These are phyloP conservation scores for Nyctibius grandis DNA, from an alignment of 2,797 vertebrate genomes.

Conservation along the genomic window DNA sequence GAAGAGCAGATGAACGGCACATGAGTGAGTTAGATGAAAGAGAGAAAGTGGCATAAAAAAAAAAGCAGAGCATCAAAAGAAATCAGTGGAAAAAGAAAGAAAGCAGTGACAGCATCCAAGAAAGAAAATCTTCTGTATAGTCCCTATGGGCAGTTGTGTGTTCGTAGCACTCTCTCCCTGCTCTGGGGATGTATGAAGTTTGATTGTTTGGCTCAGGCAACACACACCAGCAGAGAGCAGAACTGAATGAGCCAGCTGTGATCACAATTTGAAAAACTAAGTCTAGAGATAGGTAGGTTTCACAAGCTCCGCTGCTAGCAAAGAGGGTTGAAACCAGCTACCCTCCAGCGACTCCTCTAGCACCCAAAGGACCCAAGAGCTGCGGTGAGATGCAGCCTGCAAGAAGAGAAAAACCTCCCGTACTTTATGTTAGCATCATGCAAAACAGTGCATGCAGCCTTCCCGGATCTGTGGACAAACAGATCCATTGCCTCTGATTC, in stretches of 20 bases:
- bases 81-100: neutral
- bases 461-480: neutral
- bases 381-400: neutral
- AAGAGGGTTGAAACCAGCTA: neutral
- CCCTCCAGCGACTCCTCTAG: neutral
- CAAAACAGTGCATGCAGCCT: neutral
- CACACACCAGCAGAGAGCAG: neutral
- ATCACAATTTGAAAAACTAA: neutral
- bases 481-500: neutral
- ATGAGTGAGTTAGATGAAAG: neutral
- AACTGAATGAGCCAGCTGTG: neutral
- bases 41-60: fast-evolving
- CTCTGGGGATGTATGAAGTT: neutral
- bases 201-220: neutral
- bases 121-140: neutral
- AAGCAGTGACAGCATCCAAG: neutral
- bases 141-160: neutral
- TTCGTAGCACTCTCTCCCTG: neutral
- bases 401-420: neutral
- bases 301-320: fast-evolving
- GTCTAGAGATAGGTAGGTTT: neutral
- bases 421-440: fast-evolving
- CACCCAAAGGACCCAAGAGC: neutral
- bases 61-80: neutral
- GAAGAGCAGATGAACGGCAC: neutral